phyloP scores from a whole-genome alignment of 2,113 vertebrate genomes.

The Tinamus guttatus region DNA sequence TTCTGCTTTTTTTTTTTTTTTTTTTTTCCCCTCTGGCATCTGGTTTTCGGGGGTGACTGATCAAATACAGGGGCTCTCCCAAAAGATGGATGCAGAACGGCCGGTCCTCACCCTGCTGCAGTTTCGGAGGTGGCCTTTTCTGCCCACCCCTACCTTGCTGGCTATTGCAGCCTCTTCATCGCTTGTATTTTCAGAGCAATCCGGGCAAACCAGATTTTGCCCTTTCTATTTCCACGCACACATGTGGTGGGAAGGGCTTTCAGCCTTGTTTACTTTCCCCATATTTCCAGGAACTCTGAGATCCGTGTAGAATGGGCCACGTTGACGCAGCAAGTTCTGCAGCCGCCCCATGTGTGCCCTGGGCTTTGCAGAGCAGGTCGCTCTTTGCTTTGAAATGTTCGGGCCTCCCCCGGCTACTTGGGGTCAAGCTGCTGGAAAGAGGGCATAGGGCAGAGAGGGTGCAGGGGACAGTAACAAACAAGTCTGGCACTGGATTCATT shows the following conservation, averaged over 20 bases:
- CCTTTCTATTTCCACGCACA: background rate
- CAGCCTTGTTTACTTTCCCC: background rate
- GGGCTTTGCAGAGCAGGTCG: background rate
- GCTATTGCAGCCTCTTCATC: background rate
- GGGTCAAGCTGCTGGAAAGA: rapidly evolving
- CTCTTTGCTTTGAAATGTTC: background rate
- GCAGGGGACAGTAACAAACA: background rate
- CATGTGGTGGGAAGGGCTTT: background rate
- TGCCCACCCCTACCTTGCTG: background rate
- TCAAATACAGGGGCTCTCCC: too few relatives aligned
- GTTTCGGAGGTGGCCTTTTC: background rate
- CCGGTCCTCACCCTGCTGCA: background rate
- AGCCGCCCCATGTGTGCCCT: rapidly evolving
- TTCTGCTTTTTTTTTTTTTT: background rate
- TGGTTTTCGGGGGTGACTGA: background rate
- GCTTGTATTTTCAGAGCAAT: background rate
- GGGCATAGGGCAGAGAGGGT: background rate
- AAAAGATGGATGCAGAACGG: background rate
- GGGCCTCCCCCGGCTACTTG: background rate
- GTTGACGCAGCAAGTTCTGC: background rate
- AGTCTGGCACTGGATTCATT: background rate
- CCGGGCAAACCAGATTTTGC: background rate
- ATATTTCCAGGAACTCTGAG: background rate
- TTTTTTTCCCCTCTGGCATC: background rate
- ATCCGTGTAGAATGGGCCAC: background rate